Evolutionary conservation across 2,113 vertebrate species (phyloP), one percentile per base, ranked within the genome.

Genomic region (Triplophysa dalaica): DNA sequence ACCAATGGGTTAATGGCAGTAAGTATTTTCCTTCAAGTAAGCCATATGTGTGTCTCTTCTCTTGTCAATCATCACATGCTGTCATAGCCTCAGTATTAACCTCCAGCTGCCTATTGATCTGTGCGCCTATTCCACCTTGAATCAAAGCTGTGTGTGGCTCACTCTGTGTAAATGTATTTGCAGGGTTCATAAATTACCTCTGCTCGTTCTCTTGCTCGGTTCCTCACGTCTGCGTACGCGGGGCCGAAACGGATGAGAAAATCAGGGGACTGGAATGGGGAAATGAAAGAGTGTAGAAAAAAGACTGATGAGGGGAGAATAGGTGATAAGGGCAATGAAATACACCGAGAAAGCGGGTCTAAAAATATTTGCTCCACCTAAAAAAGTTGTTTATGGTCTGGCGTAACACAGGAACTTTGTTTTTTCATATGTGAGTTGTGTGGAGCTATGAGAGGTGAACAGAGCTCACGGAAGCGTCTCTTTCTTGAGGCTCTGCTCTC

Each of bases 281-380:
- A 29, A 83, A 66, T 67, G 52, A 83, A 80, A 65, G 48, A 24
- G 33, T 41, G 19, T 21, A 48, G 62, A 19, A 24, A 8, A 75
- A 52, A 3, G 33, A 74, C 22, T 56, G 70, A 24, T 70, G 78
- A 76, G 33, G 3, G 33, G 33, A 38, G 54, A 77, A 68, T 48
- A n/a, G 68, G 70, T 79, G 81, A 79, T 77, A 79, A 73, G 38
- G 58, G 70, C 76, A 79, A 75, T 75, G 41, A 79, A 56, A 50
- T 13, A 64, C 52, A 26, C 22, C 6, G 19, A 58, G n/a, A 17
- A 13, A 52, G 13, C 3, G 45, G 13, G 45, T 56, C 19, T n/a
- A 10, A 58, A 7, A 45, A 12, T 10, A 45, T 45, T 11, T 45
- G 43, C 11, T n/a, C n/a, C 16, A n/a, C 17, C 19, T n/a, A 70